Base-by-base conservation (phyloP, 2,888 invertebrate species). In the Himalopsyche tibetana region DNA sequence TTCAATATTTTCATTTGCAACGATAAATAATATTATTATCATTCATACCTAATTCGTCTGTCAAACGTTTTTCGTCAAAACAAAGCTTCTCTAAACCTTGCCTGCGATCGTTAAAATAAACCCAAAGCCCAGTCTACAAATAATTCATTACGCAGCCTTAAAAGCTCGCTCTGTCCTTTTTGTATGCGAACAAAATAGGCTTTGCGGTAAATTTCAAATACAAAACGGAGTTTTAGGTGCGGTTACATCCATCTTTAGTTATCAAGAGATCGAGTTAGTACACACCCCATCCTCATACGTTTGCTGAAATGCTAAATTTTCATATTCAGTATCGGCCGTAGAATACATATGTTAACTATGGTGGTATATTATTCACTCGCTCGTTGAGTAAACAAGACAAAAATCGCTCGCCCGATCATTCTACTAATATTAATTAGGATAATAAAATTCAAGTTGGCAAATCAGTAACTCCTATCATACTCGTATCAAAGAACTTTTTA, bases 141-240 rank as follows among this genome's bases (percentile, higher is more conserved):
- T 74, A 74, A 74, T 74, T 74, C 74, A 74, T 36, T 38, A 74
- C 36, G 36, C 36, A 38, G 74, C 74, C 36, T 38, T 11, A 38
- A 74, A 74, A 74, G 74, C 36, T 74, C 15, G 74, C 74, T 74
- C 36, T 38, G 36, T 36, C 38, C 74, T 74, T 74, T 74, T 74
- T 74, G 74, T 74, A 38, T 74, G 74, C 74, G 74, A 19, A 74
- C 74, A 15, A 74, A 74, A 74, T 38, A 74, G 28, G 36, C 38
- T 74, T 19, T 19, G 28, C 28, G 63, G 63, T 28, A 63, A 74
- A 74, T 74, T 12, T 74, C 28, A 36, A 36, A 74, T 74, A 74
- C 74, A 74, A 74, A 74, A 74, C 74, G 74, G 19, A 74, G 74
- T 15, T 74, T 74, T 74, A 74, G 74, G 19, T 5, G 28, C 36